A percentile compares a stretch with the other conserved stretches of the same genome.
phyloP scores from a whole-genome alignment of 2,888 invertebrate species.

The Meandrusa payeni region DNA sequence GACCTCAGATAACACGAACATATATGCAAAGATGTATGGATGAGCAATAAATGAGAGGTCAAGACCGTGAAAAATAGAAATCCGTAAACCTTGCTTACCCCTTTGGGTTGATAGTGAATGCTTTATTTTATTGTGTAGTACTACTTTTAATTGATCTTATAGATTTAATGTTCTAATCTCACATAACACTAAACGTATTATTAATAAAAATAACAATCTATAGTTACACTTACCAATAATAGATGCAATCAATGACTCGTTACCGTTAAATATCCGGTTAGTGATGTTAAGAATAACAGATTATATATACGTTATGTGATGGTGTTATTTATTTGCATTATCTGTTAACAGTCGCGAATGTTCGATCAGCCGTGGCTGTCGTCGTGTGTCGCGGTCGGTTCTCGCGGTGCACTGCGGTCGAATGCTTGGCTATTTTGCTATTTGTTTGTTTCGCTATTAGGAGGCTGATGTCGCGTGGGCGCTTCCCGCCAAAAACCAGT shows the following conservation, averaged over 20 bases:
- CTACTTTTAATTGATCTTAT: too few species aligned
- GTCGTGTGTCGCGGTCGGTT: constrained; percentile 64
- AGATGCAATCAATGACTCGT: neutral
- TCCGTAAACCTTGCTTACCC: too few species aligned
- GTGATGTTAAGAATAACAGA: neutral
- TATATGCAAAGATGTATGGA: too few species aligned
- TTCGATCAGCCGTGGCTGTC: constrained; percentile 73
- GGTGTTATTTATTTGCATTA: constrained; percentile 8
- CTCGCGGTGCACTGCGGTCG: constrained; percentile 78
- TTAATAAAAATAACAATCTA: too few species aligned
- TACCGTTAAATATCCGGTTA: neutral
- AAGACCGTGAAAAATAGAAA: too few species aligned
- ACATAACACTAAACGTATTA: too few species aligned
- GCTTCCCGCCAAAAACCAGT: constrained; percentile 75
- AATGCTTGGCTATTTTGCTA: constrained; percentile 44
- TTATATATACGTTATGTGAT: neutral
- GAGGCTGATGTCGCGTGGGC: constrained; percentile 46
- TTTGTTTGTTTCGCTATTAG: constrained; percentile 35
- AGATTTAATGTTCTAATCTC: too few species aligned
- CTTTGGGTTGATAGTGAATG: too few species aligned
- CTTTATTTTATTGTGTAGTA: too few species aligned
- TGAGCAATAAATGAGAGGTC: too few species aligned
- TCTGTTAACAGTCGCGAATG: constrained; percentile 28
- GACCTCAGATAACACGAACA: too few species aligned
- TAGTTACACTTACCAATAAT: constrained; percentile 13